Conservation (phyloP, 2,888 invertebrate species). For the Anoplius nigerrimus region DNA sequence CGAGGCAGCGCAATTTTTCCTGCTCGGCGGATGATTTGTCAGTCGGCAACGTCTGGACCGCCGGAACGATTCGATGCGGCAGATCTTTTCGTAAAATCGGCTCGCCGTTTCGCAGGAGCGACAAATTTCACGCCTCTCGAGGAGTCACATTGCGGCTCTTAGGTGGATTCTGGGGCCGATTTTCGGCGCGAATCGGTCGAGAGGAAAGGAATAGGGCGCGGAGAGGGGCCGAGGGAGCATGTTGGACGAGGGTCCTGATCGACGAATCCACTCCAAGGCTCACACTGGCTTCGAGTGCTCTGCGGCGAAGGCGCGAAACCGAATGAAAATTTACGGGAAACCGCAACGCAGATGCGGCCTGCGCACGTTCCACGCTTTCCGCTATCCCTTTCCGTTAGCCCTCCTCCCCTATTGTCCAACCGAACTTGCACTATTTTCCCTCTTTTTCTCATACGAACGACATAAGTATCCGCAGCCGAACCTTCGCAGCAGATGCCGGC, state of each 20-base stretch:
- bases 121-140: conserved; percentile 54
- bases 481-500: too few relatives aligned
- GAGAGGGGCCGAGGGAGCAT: conserved; percentile 12
- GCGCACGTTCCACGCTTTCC: neutral
- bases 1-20: conserved; percentile 42
- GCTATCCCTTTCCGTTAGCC: too few relatives aligned
- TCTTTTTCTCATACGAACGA: too few relatives aligned
- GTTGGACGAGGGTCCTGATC: conserved; percentile 1
- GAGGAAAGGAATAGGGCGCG: neutral
- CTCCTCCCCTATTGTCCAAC: too few relatives aligned
- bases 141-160: neutral
- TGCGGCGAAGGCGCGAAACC: conserved; percentile 38
- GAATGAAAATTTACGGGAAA: conserved; percentile 5
- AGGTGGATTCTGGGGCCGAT: too few relatives aligned
- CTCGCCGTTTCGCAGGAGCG: conserved; percentile 15
- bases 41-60: conserved; percentile 23
- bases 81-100: conserved; percentile 34
- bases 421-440: too few relatives aligned
- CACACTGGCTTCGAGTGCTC: conserved; percentile 9
- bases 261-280: conserved; percentile 11
- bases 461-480: too few relatives aligned
- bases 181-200: conserved; percentile 12
- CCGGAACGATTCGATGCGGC: conserved; percentile 46
- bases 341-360: neutral
- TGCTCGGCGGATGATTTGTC: conserved; percentile 48